Evolutionary conservation across 1,140 invertebrate genomes (phyloP).

Genomic region (Bombus sylvicola): DNA sequence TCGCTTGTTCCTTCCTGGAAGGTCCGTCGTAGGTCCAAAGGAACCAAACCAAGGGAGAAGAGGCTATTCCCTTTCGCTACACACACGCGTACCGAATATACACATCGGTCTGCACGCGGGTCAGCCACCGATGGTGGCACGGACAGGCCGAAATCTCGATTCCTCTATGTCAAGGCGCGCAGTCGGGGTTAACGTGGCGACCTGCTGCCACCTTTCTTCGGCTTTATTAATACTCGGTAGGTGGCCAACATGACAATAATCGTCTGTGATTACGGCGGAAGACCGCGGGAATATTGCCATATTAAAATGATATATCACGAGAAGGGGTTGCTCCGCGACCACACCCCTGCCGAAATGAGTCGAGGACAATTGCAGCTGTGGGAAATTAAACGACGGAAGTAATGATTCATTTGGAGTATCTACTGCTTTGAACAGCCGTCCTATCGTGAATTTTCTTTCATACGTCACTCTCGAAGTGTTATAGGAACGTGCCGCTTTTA

Average conservation of each 20-base stretch:
- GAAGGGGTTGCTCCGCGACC: conserved; percentile 25
- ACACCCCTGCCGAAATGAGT: conserved; percentile 16
- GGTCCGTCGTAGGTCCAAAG: conserved; percentile 52
- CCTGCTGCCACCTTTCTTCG: conserved; percentile 70
- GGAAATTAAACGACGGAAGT: background rate
- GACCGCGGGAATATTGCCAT: conserved; percentile 58
- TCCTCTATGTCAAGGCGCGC: conserved; percentile 64
- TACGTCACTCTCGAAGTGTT: background rate
- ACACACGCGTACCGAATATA: background rate
- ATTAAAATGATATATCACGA: conserved; percentile 62
- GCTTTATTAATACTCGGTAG: conserved; percentile 76
- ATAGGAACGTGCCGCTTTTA: no score
- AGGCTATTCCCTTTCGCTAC: conserved; percentile 46
- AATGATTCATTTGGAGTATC: background rate
- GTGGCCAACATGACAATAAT: conserved; percentile 68
- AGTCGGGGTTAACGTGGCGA: conserved; percentile 68
- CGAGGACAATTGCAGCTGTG: background rate
- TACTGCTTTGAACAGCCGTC: no score
- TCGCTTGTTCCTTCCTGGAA: conserved; percentile 68
- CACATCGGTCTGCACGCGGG: background rate
- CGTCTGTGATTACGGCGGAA: conserved; percentile 61
- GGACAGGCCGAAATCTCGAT: conserved; percentile 66
- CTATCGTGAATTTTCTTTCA: background rate
- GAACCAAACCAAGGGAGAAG: background rate
- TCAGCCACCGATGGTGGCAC: conserved; percentile 61